A percentile compares a stretch with the other conserved stretches of the same genome.
phyloP scores from a whole-genome alignment of 2,797 vertebrate genomes.

The Microtus obscurus region DNA sequence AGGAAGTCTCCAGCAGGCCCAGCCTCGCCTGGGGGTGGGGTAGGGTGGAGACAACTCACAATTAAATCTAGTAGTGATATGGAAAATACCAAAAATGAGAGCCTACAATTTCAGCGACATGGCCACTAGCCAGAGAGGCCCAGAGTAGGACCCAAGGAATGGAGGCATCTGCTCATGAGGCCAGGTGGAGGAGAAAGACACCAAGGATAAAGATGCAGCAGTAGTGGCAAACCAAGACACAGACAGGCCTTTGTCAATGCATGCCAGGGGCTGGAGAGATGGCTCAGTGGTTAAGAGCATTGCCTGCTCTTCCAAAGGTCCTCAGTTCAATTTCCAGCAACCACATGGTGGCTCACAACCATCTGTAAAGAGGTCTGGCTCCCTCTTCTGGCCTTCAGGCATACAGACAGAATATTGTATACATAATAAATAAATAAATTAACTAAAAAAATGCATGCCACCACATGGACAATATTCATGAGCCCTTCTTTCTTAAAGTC shows the following conservation, averaged over 20 bases:
- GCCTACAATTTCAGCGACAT: background rate
- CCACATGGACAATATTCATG: background rate
- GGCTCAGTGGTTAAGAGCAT: too few species aligned
- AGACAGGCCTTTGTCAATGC: background rate
- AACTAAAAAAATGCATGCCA: fast-evolving
- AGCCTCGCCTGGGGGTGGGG: background rate
- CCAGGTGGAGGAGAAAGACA: fast-evolving
- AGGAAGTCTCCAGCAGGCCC: background rate
- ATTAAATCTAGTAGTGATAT: background rate
- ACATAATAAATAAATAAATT: too few species aligned
- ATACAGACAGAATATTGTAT: too few species aligned
- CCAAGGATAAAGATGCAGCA: fast-evolving
- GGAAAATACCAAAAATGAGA: background rate
- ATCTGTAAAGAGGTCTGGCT: too few species aligned
- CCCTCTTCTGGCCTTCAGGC: too few species aligned
- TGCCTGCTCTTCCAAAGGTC: too few species aligned
- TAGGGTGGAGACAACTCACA: too few species aligned
- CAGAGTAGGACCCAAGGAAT: background rate
- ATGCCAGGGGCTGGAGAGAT: too few species aligned
- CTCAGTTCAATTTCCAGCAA: too few species aligned
- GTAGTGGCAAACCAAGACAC: background rate
- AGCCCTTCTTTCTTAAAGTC: background rate
- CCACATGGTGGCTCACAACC: too few species aligned
- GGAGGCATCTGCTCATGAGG: background rate
- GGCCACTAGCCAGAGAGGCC: background rate